Conservation (phyloP, 1,140 invertebrate species). For the Drosophila parvula region DNA sequence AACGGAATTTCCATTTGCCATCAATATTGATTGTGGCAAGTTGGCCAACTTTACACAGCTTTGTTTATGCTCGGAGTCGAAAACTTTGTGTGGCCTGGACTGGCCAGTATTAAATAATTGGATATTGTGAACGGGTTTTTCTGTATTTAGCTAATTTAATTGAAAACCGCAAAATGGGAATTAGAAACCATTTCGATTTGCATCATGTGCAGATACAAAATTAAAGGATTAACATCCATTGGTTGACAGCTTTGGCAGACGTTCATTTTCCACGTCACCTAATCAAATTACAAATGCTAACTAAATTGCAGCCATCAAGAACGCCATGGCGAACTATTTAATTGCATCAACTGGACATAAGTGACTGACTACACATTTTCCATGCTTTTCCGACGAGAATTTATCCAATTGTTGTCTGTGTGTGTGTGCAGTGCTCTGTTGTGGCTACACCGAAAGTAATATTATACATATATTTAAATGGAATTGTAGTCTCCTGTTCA, state of each 20-base stretch:
- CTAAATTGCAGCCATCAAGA: slow-evolving; percentile 17
- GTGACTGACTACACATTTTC: slow-evolving; percentile 21
- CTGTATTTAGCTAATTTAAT: slow-evolving; percentile 30
- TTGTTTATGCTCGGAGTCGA: slow-evolving; percentile 29
- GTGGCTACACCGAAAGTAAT: slow-evolving; percentile 6
- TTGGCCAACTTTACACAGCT: slow-evolving; percentile 34
- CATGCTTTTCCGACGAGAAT: slow-evolving; percentile 18
- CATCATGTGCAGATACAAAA: slow-evolving; percentile 1
- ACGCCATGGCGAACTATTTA: slow-evolving; percentile 1
- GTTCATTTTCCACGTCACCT: slow-evolving; percentile 4
- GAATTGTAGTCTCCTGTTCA: background rate
- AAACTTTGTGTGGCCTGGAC: slow-evolving; percentile 23
- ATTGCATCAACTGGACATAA: slow-evolving; percentile 38
- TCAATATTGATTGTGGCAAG: slow-evolving; percentile 48
- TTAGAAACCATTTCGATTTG: slow-evolving; percentile 3
- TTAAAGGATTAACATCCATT: slow-evolving; percentile 20
- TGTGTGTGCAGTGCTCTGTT: slow-evolving; percentile 7
- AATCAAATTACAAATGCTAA: slow-evolving; percentile 31
- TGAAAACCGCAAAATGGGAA: slow-evolving; percentile 25
- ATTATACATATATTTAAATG: background rate
- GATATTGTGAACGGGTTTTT: background rate
- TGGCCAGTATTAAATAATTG: slow-evolving; percentile 35
- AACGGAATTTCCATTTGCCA: slow-evolving; percentile 25
- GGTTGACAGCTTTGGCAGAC: slow-evolving; percentile 1
- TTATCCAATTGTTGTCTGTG: slow-evolving; percentile 42